A percentile compares a stretch with the other conserved stretches of the same genome.
These are phyloP conservation scores for Umimayanthus chanpuru DNA, from an alignment of 92 coral and sea anemone genomes.

Conservation along the genomic window DNA sequence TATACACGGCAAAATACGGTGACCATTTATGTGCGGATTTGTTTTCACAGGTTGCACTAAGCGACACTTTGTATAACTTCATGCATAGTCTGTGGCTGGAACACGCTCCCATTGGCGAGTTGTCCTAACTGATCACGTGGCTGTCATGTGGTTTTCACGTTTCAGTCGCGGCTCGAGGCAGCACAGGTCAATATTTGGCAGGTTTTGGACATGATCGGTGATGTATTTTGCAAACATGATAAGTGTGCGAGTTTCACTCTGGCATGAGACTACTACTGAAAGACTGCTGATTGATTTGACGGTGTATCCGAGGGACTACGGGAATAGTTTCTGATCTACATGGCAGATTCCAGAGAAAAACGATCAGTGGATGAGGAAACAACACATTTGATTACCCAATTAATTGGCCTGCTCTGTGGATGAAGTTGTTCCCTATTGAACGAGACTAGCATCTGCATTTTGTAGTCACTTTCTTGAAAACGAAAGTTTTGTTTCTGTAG, in stretches of 20 bases:
- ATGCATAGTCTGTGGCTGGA: conserved; percentile 97
- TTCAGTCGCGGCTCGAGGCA: background rate
- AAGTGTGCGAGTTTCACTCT: background rate
- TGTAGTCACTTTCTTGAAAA: too few relatives aligned
- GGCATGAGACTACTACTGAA: background rate
- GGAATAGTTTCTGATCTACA: background rate
- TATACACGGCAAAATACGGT: too few relatives aligned
- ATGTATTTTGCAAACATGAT: too few relatives aligned
- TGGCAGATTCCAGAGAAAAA: background rate
- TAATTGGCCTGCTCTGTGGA: background rate
- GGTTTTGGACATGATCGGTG: too few relatives aligned
- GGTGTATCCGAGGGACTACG: background rate
- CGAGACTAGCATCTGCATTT: too few relatives aligned
- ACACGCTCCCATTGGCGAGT: conserved; percentile 94
- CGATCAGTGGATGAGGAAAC: background rate
- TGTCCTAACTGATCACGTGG: conserved; percentile 51
- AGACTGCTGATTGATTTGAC: background rate
- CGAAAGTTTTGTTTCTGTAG: too few relatives aligned
- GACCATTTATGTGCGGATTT: background rate
- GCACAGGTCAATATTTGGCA: background rate
- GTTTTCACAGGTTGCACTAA: conserved; percentile 82
- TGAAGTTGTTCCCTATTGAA: too few relatives aligned
- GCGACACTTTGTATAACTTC: conserved; percentile 80
- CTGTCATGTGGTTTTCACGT: background rate
- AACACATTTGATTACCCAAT: background rate